Evolutionary conservation across 2,113 vertebrate genomes (phyloP).

Genomic region (Beaufortia kweichowensis): DNA sequence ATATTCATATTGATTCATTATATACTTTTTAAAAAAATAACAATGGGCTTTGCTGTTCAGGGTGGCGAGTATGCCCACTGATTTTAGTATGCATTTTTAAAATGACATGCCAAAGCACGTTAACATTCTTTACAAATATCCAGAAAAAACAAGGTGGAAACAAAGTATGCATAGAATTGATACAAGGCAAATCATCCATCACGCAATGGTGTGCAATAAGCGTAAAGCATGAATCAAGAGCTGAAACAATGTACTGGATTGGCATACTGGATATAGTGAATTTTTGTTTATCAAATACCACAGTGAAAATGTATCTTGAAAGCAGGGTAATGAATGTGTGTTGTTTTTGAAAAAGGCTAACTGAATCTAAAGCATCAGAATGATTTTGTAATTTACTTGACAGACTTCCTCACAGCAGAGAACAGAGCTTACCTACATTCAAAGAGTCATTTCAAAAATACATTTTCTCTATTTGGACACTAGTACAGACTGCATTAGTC

Average conservation of each 20-base stretch:
- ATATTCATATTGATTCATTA: not conserved
- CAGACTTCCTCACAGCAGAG: constrained; percentile 27
- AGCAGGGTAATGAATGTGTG: not conserved
- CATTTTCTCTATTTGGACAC: constrained; percentile 23
- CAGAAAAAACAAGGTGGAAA: not conserved
- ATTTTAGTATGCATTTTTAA: not conserved
- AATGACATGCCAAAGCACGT: constrained; percentile 11
- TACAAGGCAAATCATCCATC: constrained; percentile 12
- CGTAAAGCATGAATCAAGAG: not conserved
- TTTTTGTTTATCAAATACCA: not conserved
- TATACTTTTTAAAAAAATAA: not conserved
- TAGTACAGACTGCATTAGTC: constrained; percentile 1
- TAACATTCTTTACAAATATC: constrained; percentile 34
- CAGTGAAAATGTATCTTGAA: too few species aligned
- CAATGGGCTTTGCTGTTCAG: not conserved
- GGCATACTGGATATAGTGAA: not conserved
- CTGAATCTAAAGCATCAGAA: constrained; percentile 15
- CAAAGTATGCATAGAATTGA: constrained; percentile 48
- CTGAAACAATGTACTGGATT: constrained; percentile 6
- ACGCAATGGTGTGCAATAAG: constrained; percentile 11
- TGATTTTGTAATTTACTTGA: constrained; percentile 3
- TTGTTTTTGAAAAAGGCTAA: constrained; percentile 9
- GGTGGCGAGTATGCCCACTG: not conserved
- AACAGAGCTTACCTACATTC: constrained; percentile 52
- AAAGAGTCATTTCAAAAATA: constrained; percentile 47